Evolutionary conservation across 2,888 invertebrate genomes (phyloP), one percentile per base, ranked within the genome.

Genomic region (Cosmia trapezina): DNA sequence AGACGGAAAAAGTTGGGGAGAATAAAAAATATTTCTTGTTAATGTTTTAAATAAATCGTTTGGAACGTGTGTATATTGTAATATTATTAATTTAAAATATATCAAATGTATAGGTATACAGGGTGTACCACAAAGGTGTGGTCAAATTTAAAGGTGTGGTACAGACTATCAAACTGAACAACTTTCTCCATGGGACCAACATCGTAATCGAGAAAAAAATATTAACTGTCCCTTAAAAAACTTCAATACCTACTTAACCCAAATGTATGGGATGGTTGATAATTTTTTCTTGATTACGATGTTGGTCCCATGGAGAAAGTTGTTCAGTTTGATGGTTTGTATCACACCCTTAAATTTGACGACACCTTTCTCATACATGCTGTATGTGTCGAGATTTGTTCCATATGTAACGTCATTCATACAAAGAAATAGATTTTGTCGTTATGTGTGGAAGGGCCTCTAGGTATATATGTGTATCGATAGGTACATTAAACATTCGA

Each of bases 11-110:
- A 22, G 19, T 43, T 54, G 57, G 49, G 22, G 37, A 59, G 53
- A 70, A 33, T 66, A 37, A 60, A 81, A 65, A 62, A 65, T 51
- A 78, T 66, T 53, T 62, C 71, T 78, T 78, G 78, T 78, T 79
- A 80, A 78, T 71, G 53, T 66, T 70, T 70, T 51, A 37, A 53
- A 65, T 43, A 41, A 56, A 75, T 81, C 43, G 62, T 82, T 81
- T 57, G 53, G 45, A 49, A 62, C 41, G 56, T 61, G 54, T 61
- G 70, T 63, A 14, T 59, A 56, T 53, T 54, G 28, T 57, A 37
- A 76, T 70, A 63, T 53, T 57, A 54, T 66, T 60, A 12, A 49
- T 80, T 59, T 54, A 43, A 59, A 54, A 63, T 61, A n/a, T 45
- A 51, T 47, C 12, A 45, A 69, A 76, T 63, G 53, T 75, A 41